Base-by-base conservation (phyloP, 2,888 invertebrate species). In the Gibbula magus region DNA sequence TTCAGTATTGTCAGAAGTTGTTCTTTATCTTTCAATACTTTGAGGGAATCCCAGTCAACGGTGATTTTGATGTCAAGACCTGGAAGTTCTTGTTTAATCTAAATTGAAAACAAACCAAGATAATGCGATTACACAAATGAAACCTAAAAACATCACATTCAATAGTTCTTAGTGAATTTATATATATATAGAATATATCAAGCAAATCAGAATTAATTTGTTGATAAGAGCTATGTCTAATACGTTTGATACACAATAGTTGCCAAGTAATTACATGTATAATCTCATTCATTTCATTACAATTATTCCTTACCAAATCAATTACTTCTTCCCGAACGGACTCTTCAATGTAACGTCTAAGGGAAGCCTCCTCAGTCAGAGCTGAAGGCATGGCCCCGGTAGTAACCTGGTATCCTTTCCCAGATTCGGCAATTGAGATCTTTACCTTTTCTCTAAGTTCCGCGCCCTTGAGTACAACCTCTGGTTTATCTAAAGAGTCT, bases 41-140 rank as follows among this genome's bases (percentile, higher is more conserved):
- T 79, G 22, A 82, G 74, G 20, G 78, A 79, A 70, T 80, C 79
- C 82, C 82, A 82, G 77, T 82, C 82, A 4, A 82, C 52, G 39
- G 10, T 51, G 39, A 82, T 35, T 13, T 76, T 78, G 13, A 82
- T 8, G 3, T 56, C 25, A 0, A 79, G 56, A 7, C 82, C 82
- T 39, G 53, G 74, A 20, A 82, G 22, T 20, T 75, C 66, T 5
- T 73, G 39, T 13, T 53, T 35, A 13, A 80, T 73, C 80, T 80
- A 54, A 35, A 51, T 53, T 18, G 29, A n/a, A 20, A 39, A 74
- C 8, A 25, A n/a, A 45, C 0, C 32, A 10, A 7, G 1, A 2
- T 20, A 4, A 25, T 29, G 5, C 1, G 70, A 8, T 20, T 32
- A 70, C 5, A 70, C 13, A 45, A 10, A 45, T 45, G 13, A 10